Percentiles rank a stretch among this genome's conserved stretches.
phyloP scores from a whole-genome alignment of 92 coral and sea anemone species.

The Muricea muricata region DNA sequence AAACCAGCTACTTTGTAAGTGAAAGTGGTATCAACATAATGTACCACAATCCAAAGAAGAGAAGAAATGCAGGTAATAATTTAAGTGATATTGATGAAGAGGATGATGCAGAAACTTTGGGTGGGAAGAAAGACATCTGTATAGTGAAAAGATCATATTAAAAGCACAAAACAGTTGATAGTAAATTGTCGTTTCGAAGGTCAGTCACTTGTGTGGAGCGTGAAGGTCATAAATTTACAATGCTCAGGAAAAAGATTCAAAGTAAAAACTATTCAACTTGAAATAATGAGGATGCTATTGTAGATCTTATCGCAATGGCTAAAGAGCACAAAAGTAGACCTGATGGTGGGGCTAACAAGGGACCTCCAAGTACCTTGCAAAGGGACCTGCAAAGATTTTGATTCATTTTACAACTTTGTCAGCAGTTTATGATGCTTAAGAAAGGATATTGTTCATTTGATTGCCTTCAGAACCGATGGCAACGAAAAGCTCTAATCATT shows the following conservation, averaged over 20 bases:
- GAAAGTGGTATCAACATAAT: not conserved
- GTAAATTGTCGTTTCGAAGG: not conserved
- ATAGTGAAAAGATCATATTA: too few species aligned
- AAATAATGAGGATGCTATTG: not conserved
- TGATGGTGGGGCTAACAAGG: slow-evolving; percentile 27
- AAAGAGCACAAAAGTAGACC: slow-evolving; percentile 42
- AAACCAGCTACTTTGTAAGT: not conserved
- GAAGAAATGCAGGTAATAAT: too few species aligned
- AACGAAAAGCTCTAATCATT: slow-evolving; percentile 48
- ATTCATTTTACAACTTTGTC: too few species aligned
- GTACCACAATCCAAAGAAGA: too few species aligned
- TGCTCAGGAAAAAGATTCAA: not conserved
- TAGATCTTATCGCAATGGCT: slow-evolving; percentile 42
- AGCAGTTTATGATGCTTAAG: slow-evolving; percentile 38
- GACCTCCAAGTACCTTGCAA: slow-evolving; percentile 44
- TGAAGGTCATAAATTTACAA: too few species aligned
- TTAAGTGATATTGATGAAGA: too few species aligned
- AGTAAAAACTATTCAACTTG: not conserved
- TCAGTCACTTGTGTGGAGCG: too few species aligned
- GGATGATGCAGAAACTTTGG: too few species aligned
- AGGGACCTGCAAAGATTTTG: too few species aligned
- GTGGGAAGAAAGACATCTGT: too few species aligned
- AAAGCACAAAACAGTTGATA: too few species aligned
- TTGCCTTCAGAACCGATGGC: slow-evolving; percentile 57
- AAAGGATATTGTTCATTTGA: slow-evolving; percentile 24